phyloP scores from a whole-genome alignment of 2,888 invertebrate genomes.

The Ellobium chinense region DNA sequence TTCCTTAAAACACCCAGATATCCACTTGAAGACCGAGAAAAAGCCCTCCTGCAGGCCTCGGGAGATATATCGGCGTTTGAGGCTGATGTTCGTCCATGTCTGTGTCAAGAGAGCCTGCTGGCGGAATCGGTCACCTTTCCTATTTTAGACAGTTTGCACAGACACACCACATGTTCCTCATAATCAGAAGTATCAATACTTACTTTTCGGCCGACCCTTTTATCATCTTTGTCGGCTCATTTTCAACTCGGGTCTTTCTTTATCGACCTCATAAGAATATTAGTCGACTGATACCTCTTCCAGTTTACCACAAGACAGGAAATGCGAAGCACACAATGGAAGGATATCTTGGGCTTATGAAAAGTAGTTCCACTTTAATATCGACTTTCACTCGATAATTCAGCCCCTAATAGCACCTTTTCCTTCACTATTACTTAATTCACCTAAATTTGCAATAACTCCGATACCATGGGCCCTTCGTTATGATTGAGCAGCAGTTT shows the following conservation, averaged over 20 bases:
- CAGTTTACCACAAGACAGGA: slow-evolving; percentile 55
- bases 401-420: no score
- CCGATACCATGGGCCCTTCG: no score
- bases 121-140: slow-evolving; percentile 49
- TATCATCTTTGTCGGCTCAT: slow-evolving; percentile 67
- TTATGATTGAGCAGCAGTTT: no score
- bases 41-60: background rate
- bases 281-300: slow-evolving; percentile 40
- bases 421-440: no score
- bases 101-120: slow-evolving; percentile 24
- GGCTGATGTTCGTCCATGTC: slow-evolving; percentile 18
- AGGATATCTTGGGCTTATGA: slow-evolving; percentile 34
- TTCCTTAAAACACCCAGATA: background rate
- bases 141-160: slow-evolving; percentile 48
- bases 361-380: slow-evolving; percentile 45
- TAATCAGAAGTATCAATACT: slow-evolving; percentile 51
- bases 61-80: slow-evolving; percentile 16
- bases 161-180: slow-evolving; percentile 16
- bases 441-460: no score
- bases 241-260: slow-evolving; percentile 46
- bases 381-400: no score
- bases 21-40: background rate
- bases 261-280: slow-evolving; percentile 45
- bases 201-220: slow-evolving; percentile 66
- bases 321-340: slow-evolving; percentile 54